Percentiles rank a stretch among this genome's conserved stretches.
phyloP scores from a whole-genome alignment of 2,888 invertebrate species.

The Sinohyriopsis cumingii region DNA sequence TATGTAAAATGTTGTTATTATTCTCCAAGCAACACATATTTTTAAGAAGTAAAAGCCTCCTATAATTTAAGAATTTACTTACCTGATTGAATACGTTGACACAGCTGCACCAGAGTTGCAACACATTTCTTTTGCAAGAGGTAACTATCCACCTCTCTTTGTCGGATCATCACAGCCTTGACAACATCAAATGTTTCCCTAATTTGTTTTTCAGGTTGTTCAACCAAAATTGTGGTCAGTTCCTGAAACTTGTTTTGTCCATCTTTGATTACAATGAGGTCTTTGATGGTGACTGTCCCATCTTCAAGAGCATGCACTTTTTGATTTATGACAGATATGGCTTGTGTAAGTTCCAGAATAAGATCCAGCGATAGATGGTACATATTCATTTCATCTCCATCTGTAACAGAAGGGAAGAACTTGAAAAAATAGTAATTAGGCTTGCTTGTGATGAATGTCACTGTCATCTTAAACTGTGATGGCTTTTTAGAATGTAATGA shows the following conservation, averaged over 20 bases:
- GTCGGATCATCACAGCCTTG: not conserved
- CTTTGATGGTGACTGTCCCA: conserved; percentile 16
- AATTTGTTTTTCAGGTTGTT: not conserved
- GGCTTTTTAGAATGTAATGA: too few species aligned
- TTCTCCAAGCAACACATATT: too few species aligned
- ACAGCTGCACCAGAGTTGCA: conserved; percentile 1
- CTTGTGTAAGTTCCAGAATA: conserved; percentile 3
- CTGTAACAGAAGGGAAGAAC: too few species aligned
- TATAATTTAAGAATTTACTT: too few species aligned
- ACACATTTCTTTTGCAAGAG: not conserved
- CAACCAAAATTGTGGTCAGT: not conserved
- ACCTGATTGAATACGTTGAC: not conserved
- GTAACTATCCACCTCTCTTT: conserved; percentile 4
- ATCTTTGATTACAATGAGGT: conserved; percentile 11
- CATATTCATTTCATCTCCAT: too few species aligned
- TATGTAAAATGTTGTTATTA: too few species aligned
- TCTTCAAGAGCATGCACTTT: not conserved
- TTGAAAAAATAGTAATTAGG: too few species aligned
- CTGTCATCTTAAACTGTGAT: too few species aligned
- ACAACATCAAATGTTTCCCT: not conserved
- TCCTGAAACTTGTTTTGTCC: conserved; percentile 10
- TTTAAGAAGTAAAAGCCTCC: too few species aligned
- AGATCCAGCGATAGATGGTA: not conserved
- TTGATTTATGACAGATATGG: conserved; percentile 1
- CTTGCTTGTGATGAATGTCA: too few species aligned